Conservation (phyloP, 1,140 invertebrate species). For the Geopemphigus sp. region DNA sequence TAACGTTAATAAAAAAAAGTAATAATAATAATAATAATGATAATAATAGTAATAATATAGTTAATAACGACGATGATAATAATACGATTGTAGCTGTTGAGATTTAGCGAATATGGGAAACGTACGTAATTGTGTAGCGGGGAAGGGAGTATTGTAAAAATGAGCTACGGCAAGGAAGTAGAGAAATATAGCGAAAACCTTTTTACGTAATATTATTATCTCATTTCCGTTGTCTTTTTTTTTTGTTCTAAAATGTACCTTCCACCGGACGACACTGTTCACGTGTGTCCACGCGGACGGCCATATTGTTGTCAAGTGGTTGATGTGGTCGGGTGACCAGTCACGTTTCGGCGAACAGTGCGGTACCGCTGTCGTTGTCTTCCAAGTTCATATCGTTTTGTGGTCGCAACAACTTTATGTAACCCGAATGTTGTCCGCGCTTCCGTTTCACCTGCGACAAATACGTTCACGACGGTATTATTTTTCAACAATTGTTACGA, state of each 20-base stretch:
- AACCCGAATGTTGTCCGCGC: conserved; percentile 24
- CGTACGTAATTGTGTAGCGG: background rate
- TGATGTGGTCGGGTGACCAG: background rate
- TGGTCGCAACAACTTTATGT: conserved; percentile 10
- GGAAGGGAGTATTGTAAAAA: background rate
- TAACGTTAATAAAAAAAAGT: background rate
- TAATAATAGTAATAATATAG: background rate
- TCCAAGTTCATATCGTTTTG: conserved; percentile 29
- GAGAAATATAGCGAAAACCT: background rate
- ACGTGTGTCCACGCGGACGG: background rate
- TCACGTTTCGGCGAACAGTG: conserved; percentile 39
- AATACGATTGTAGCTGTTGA: conserved; percentile 1
- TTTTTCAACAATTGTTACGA: too few relatives aligned
- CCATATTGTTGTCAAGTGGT: background rate
- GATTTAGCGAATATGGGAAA: background rate
- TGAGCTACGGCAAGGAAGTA: background rate
- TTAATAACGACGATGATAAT: background rate
- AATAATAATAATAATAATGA: background rate
- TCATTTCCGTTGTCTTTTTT: background rate
- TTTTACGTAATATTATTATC: background rate
- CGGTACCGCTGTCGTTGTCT: conserved; percentile 20
- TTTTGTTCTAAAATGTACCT: background rate
- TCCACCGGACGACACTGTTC: background rate
- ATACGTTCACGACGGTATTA: background rate
- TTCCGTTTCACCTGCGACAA: conserved; percentile 33